These are phyloP conservation scores for Kryptopterus vitreolus DNA, from an alignment of 2,797 vertebrate genomes.

Conservation along the genomic window DNA sequence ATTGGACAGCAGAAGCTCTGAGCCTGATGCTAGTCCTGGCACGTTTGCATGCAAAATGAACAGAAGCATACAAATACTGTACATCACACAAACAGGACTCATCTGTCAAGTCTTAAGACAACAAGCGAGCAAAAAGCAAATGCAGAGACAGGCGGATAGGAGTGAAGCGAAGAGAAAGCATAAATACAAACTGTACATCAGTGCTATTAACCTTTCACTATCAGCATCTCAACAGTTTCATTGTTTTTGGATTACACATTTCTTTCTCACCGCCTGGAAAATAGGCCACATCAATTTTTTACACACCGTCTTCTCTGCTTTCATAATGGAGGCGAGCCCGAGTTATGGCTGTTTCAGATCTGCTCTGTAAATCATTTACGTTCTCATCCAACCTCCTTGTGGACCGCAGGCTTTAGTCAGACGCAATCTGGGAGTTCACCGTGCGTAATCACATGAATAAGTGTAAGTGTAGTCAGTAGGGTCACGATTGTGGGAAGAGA, in stretches of 20 bases:
- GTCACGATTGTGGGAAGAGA: slow-evolving; percentile 1
- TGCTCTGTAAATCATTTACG: slow-evolving; percentile 41
- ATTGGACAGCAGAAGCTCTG: slow-evolving; percentile 50
- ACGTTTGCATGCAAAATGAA: slow-evolving; percentile 1
- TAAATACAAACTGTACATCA: slow-evolving; percentile 1
- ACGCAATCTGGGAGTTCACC: slow-evolving; percentile 23
- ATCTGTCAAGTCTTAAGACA: slow-evolving; percentile 1
- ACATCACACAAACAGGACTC: slow-evolving; percentile 8
- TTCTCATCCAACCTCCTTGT: slow-evolving; percentile 21
- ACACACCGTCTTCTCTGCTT: slow-evolving; percentile 34
- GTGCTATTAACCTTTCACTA: neutral
- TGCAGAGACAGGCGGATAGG: neutral
- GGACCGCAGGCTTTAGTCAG: slow-evolving; percentile 10
- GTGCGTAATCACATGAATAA: slow-evolving; percentile 41
- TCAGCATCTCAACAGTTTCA: neutral
- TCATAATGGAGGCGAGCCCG: slow-evolving; percentile 40
- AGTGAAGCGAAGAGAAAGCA: slow-evolving; percentile 7
- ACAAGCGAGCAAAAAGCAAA: slow-evolving; percentile 16
- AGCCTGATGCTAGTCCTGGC: slow-evolving; percentile 1
- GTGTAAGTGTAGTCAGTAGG: slow-evolving; percentile 5
- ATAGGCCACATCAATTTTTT: slow-evolving; percentile 50
- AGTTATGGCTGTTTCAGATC: slow-evolving; percentile 39
- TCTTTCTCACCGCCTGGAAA: slow-evolving; percentile 40
- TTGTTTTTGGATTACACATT: slow-evolving; percentile 6
- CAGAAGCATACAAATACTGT: slow-evolving; percentile 39